Evolutionary conservation across 2,113 vertebrate genomes (phyloP).

Genomic region (Butorides virescens): DNA sequence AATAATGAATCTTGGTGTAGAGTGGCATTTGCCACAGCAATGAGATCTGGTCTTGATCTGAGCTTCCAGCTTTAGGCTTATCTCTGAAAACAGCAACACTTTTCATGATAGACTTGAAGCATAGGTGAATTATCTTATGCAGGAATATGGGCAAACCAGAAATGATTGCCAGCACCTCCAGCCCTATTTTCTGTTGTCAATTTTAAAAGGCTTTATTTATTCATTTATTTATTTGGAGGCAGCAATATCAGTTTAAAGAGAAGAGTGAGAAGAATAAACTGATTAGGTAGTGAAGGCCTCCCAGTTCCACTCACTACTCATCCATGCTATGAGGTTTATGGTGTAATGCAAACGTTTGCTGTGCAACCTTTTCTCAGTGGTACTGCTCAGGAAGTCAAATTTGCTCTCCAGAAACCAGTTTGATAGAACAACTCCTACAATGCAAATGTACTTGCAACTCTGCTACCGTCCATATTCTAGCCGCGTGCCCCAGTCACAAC

Average conservation of each 20-base stretch:
- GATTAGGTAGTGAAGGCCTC: background rate
- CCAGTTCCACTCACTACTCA: background rate
- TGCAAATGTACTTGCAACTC: background rate
- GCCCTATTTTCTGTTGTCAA: background rate
- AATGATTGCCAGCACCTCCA: background rate
- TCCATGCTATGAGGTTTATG: background rate
- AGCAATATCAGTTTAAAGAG: background rate
- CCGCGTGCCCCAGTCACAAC: rapidly evolving
- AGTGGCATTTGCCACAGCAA: background rate
- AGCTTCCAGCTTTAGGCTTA: constrained; percentile 3
- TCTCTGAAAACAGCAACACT: background rate
- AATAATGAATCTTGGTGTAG: background rate
- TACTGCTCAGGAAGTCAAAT: background rate
- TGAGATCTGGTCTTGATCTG: background rate
- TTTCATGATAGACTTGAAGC: background rate
- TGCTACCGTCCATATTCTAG: background rate
- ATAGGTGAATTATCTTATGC: background rate
- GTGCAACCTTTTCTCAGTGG: background rate
- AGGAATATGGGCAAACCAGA: background rate
- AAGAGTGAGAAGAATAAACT: background rate
- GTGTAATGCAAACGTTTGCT: background rate
- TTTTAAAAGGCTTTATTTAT: background rate
- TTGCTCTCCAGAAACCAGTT: background rate
- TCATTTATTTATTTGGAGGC: background rate
- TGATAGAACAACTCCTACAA: background rate